Base-by-base conservation (phyloP, 2,888 invertebrate species). In the Ceraclea dissimilis region DNA sequence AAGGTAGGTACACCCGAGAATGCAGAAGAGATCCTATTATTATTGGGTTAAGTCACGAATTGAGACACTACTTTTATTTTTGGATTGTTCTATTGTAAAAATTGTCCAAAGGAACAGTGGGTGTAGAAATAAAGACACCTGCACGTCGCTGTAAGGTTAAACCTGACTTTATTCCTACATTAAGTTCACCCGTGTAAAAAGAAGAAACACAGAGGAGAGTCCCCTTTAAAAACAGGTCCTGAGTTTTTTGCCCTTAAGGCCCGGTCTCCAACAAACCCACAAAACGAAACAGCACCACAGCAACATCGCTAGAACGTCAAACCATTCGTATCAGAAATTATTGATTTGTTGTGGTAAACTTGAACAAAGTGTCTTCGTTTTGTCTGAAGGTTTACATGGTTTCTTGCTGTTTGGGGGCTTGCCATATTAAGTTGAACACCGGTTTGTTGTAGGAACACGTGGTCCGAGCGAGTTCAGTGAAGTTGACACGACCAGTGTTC, bases 171-270 rank as follows among this genome's bases (percentile, higher is more conserved):
- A 48, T 49, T 51, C 55, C 31, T 52, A 33, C 54, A 54, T 50
- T 54, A 54, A 16, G 50, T 49, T 47, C 47, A 47, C 47, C 44
- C 6, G 47, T 47, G 47, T 47, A 47, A 47, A 47, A 20, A 47
- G 11, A 47, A 47, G 47, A 47, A 47, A 49, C 49, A 49, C 43
- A 50, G 31, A 22, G 46, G 55, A 55, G 51, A 55, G 51, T 55
- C 51, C 60, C 54, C 51, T 60, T 60, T 58, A 52, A 60, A 59
- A 60, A 60, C 60, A 60, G 60, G 60, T 60, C 60, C 56, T 46
- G 49, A 54, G 57, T 60, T 60, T 60, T 60, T 60, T 60, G 60
- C 60, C 60, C 60, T 52, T 58, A 53, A 17, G 56, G 53, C 53
- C 44, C 48, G 33, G 53, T 54, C 52, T 46, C 17, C 49, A 57